Base-by-base conservation (phyloP, 2,113 vertebrate genomes). In the Corydoras sp. region DNA sequence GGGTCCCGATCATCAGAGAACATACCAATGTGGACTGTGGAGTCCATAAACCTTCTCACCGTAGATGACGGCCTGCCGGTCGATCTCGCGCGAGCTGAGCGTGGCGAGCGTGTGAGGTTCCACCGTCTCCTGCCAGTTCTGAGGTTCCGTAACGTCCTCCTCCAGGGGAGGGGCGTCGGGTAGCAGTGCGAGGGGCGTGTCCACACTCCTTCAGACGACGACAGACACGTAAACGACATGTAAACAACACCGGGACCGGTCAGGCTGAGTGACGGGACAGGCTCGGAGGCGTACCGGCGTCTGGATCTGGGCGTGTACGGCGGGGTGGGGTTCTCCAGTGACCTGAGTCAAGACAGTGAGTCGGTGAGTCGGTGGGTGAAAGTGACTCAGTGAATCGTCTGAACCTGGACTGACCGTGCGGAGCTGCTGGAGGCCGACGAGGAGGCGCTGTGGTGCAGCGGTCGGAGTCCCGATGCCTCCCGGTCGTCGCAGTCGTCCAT, bases 11-110 rank as follows among this genome's bases (percentile, higher is more conserved):
- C 18, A 24, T 24, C 18, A 24, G 18, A 24, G 18, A 24, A 24
- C 18, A 24, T 24, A 24, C 18, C 18, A 24, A 24, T 24, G 18
- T 24, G 18, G 18, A 24, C 18, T 24, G 18, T 24, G 18, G 18
- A 24, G 18, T 24, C 18, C 18, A 24, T 24, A 24, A 24, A 24
- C 35, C 35, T 7, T 35, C 56, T 14, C 82, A 96, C 95, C 95
- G 0, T 97, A 95, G 68, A 98, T 97, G 69, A 98, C 94, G 2
- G 96, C 95, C 75, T 98, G 95, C 2, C 94, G 82, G 43, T 97
- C 95, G 9, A 94, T 83, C 83, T 97, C 95, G 14, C 85, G 87
- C 10, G 90, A 85, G 0, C 82, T 82, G 3, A 98, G 88, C 0
- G 86, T 74, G 6, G 86, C 75, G 6, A 93, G 87, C 9, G 91